Percentiles rank a stretch among this genome's conserved stretches.
phyloP scores from a whole-genome alignment of 2,797 vertebrate species.

The Staurois parvus region DNA sequence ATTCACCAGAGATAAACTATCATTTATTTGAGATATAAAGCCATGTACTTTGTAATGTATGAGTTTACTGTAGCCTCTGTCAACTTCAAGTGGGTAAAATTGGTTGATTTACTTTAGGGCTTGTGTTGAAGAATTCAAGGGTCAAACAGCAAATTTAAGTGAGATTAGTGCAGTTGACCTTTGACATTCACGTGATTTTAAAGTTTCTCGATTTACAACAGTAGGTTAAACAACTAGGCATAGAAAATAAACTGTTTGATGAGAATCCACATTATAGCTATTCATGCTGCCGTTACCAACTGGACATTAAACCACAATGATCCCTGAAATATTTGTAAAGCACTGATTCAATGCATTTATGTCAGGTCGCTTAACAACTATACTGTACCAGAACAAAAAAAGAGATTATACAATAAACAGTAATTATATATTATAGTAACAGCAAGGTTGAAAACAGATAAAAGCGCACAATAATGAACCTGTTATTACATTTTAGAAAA shows the following conservation, averaged over 20 bases:
- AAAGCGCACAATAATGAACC: background rate
- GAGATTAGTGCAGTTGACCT: constrained; percentile 68
- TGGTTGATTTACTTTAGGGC: constrained; percentile 70
- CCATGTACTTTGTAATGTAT: constrained; percentile 69
- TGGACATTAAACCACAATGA: background rate
- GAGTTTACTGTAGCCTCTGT: constrained; percentile 72
- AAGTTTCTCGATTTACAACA: constrained; percentile 64
- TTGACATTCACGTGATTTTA: constrained; percentile 53
- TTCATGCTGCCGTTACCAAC: constrained; percentile 6
- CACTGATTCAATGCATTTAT: background rate
- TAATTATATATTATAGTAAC: background rate
- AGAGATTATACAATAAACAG: background rate
- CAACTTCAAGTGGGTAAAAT: constrained; percentile 73
- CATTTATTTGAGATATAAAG: constrained; percentile 75
- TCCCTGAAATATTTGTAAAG: background rate
- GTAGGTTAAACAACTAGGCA: constrained; percentile 62
- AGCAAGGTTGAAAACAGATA: background rate
- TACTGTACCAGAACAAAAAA: background rate
- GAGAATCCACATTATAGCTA: constrained; percentile 47
- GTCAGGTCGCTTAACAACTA: background rate
- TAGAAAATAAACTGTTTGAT: constrained; percentile 60
- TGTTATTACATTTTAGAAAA: background rate
- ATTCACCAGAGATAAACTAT: constrained; percentile 86
- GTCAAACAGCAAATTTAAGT: constrained; percentile 71
- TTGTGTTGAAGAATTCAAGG: constrained; percentile 68